phyloP scores from a whole-genome alignment of 1,140 invertebrate genomes.

The Cataglyphis hispanica region DNA sequence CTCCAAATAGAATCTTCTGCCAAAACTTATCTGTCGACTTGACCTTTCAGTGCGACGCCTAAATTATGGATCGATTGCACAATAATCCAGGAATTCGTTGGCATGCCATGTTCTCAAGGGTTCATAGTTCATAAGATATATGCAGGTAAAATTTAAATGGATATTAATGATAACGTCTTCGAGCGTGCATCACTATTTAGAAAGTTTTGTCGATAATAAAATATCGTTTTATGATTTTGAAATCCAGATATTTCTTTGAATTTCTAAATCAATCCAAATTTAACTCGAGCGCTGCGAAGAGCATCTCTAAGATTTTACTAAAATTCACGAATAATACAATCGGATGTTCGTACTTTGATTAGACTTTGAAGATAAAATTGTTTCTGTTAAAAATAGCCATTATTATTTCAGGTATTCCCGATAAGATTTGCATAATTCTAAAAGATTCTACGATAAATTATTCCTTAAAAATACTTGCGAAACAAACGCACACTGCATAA shows the following conservation, averaged over 20 bases:
- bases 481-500: background rate
- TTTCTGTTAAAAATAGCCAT: background rate
- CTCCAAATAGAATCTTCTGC: constrained; percentile 71
- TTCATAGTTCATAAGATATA: background rate
- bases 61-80: constrained; percentile 78
- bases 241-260: constrained; percentile 13
- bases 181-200: background rate
- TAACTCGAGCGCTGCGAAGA: background rate
- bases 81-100: constrained; percentile 62
- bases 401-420: constrained; percentile 2
- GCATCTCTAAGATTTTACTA: background rate
- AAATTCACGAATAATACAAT: background rate
- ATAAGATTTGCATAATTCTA: constrained; percentile 1
- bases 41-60: constrained; percentile 78
- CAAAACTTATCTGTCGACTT: constrained; percentile 81
- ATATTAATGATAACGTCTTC: background rate
- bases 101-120: background rate
- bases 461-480: background rate
- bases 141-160: background rate
- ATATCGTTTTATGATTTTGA: background rate
- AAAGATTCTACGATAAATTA: background rate
- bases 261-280: background rate
- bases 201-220: background rate
- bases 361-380: background rate
- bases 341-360: background rate